Conservation (phyloP, 2,113 vertebrate genomes). For the Notiomystis cincta region DNA sequence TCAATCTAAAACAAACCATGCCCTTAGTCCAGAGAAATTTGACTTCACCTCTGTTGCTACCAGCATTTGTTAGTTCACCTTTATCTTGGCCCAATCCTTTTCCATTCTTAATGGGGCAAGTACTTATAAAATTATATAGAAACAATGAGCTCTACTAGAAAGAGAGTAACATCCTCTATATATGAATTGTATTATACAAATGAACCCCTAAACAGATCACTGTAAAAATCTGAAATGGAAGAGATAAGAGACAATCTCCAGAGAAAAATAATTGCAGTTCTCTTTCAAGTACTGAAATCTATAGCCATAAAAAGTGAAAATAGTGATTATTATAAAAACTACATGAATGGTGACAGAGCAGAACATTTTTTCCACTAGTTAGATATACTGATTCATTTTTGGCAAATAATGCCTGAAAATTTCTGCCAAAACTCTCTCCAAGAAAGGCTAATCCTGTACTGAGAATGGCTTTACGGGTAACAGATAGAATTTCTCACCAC, state of each 20-base stretch:
- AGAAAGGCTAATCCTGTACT: background rate
- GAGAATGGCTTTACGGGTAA: background rate
- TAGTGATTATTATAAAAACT: background rate
- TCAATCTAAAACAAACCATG: background rate
- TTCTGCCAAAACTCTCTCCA: background rate
- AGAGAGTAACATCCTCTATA: background rate
- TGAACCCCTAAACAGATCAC: background rate
- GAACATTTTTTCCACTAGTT: background rate
- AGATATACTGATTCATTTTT: background rate
- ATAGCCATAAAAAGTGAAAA: background rate
- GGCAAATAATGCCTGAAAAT: background rate
- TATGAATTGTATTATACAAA: background rate
- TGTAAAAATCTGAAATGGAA: background rate
- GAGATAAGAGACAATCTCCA: background rate
- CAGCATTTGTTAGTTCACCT: background rate
- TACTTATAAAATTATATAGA: background rate
- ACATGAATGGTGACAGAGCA: background rate
- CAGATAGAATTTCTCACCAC: background rate
- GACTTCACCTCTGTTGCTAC: conserved; percentile 7
- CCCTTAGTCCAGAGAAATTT: background rate
- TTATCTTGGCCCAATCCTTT: background rate
- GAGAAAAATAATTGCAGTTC: background rate
- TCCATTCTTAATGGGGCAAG: background rate
- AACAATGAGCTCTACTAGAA: background rate
- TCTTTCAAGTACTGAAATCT: background rate